These are phyloP conservation scores for Chouioia cunea DNA, from an alignment of 2,888 invertebrate genomes.

Conservation along the genomic window DNA sequence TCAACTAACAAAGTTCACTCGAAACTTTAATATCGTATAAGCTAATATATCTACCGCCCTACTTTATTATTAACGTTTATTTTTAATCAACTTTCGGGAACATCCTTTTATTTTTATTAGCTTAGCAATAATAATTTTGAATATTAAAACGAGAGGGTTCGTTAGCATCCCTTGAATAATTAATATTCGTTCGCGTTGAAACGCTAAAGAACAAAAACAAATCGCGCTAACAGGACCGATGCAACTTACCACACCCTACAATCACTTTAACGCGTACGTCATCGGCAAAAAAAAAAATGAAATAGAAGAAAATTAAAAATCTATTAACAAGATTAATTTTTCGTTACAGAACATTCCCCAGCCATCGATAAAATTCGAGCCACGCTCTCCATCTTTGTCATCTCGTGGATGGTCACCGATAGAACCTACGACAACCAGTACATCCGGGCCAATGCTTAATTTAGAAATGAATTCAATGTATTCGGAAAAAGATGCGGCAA, in stretches of 20 bases:
- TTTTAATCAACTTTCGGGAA: no score
- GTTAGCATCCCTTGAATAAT: no score
- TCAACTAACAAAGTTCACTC: conserved; percentile 2
- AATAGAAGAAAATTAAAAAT: not conserved
- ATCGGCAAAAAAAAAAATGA: not conserved
- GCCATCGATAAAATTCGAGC: conserved; percentile 48
- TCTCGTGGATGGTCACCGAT: conserved; percentile 36
- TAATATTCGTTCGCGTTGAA: no score
- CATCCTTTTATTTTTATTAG: no score
- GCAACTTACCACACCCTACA: conserved; percentile 13
- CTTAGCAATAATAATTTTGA: no score
- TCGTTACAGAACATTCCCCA: conserved; percentile 43
- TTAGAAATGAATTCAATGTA: conserved; percentile 51
- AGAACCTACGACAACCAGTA: not conserved
- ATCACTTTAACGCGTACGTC: conserved; percentile 23
- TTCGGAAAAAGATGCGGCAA: conserved; percentile 17
- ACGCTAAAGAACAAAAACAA: not conserved
- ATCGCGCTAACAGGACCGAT: not conserved
- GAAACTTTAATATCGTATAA: not conserved
- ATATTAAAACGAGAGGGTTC: no score
- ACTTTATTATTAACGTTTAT: no score
- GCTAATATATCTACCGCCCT: no score
- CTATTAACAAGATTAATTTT: not conserved
- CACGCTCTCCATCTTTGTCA: conserved; percentile 43
- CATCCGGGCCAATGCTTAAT: conserved; percentile 44